These are phyloP conservation scores for Syrmaticus mikado DNA, from an alignment of 2,113 vertebrate genomes.

Conservation along the genomic window DNA sequence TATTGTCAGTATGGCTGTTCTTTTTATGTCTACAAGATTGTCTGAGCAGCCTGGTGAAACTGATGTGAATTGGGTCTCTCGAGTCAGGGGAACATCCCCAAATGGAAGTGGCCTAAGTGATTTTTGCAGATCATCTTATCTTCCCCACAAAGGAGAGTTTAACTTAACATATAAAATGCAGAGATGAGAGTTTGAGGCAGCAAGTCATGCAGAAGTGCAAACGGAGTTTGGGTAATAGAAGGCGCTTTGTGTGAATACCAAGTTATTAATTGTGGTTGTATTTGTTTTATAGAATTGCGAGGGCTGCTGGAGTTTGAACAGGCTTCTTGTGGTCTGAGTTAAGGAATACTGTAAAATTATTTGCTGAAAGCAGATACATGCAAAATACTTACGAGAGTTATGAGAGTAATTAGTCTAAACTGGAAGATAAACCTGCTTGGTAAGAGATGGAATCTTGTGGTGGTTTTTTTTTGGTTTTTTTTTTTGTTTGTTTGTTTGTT, in stretches of 20 bases:
- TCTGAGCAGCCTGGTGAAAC: background rate
- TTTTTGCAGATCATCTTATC: background rate
- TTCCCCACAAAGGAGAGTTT: background rate
- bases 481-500: accelerated
- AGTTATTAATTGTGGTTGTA: background rate
- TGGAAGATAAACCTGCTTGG: background rate
- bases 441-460: background rate
- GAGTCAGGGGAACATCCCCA: background rate
- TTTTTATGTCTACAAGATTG: background rate
- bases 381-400: background rate
- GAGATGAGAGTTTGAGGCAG: background rate
- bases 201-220: background rate
- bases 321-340: background rate
- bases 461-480: background rate
- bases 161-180: background rate
- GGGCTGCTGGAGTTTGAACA: background rate
- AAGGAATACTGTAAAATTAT: background rate
- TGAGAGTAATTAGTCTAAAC: background rate
- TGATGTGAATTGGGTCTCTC: accelerated
- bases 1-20: background rate
- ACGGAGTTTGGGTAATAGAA: background rate
- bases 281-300: background rate
- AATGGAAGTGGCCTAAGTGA: background rate
- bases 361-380: background rate
- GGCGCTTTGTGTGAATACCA: background rate